Base-by-base conservation (phyloP, 2,113 vertebrate genomes). In the Phrynocephalus versicolor region DNA sequence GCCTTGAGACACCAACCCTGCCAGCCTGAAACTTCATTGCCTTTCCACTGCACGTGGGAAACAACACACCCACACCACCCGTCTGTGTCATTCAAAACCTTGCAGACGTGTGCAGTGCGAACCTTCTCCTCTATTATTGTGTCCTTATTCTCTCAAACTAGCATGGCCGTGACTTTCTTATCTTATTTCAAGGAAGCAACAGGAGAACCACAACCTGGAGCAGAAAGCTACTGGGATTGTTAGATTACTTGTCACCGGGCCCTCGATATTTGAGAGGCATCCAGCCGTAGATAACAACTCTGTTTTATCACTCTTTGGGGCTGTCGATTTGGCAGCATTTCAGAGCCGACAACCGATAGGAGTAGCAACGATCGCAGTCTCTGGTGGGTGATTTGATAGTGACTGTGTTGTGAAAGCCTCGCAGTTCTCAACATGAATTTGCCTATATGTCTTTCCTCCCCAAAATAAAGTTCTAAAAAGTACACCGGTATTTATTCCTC, bases 191-290 rank as follows among this genome's bases (percentile, higher is more conserved):
- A 8, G 71, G 57, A 64, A 45, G 71, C 57, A 33, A 64, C 82
- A 41, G 51, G 23, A 15, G 39, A 65, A 83, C 71, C 64, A 65
- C n/a, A 83, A 30, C 82, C 58, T 74, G 57, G 65, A 75, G 71
- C 33, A 37, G n/a, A 83, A 73, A 62, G 81, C 35, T 41, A 23
- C 27, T 27, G 5, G 79, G 81, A 27, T 57, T 25, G 58, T 37
- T 51, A 83, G 71, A 83, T 75, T 83, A 83, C 57, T 83, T 83
- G 81, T 83, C 71, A 64, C 57, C 25, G 39, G 58, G 71, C 71
- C 62, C 82, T 83, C 45, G 72, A 83, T 37, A 74, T 74, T 64
- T 64, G 58, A 75, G 82, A 75, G 39, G 82, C 57, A 65, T 51
- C 60, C 33, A 64, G n/a, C 82, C 82, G 33, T 75, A 83, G 71